phyloP scores from a whole-genome alignment of 2,113 vertebrate genomes.

The Triplophysa siluroides region DNA sequence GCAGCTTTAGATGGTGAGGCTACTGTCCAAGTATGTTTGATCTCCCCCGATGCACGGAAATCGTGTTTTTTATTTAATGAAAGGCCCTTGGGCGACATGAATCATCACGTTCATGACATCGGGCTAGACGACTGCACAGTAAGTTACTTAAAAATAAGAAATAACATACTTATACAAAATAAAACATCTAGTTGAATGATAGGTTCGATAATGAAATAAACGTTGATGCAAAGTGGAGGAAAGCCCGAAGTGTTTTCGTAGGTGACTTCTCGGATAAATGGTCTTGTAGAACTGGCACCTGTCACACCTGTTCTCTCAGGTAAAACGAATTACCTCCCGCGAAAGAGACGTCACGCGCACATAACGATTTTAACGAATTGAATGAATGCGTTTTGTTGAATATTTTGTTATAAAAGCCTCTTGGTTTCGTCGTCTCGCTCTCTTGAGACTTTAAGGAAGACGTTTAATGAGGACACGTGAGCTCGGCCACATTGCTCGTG shows the following conservation, averaged over 20 bases:
- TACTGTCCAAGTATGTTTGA: neutral
- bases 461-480: neutral
- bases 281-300: neutral
- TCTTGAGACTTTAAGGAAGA: slow-evolving; percentile 1
- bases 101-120: neutral
- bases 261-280: neutral
- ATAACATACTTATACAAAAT: neutral
- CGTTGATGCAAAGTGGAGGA: neutral
- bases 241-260: neutral
- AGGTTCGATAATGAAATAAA: neutral
- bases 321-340: neutral
- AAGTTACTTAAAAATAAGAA: neutral
- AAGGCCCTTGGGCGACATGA: slow-evolving; percentile 12
- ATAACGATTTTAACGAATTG: neutral
- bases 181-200: neutral
- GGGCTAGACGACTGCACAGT: neutral
- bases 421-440: neutral
- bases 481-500: neutral
- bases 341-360: neutral
- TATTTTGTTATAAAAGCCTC: neutral
- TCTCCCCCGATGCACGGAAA: neutral
- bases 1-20: neutral
- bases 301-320: slow-evolving; percentile 30
- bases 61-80: no score
- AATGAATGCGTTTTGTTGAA: neutral